Percentiles rank a stretch among this genome's conserved stretches.
Evolutionary conservation across 2,797 vertebrate genomes (phyloP).

Genomic region (Cephalopachus bancanus): DNA sequence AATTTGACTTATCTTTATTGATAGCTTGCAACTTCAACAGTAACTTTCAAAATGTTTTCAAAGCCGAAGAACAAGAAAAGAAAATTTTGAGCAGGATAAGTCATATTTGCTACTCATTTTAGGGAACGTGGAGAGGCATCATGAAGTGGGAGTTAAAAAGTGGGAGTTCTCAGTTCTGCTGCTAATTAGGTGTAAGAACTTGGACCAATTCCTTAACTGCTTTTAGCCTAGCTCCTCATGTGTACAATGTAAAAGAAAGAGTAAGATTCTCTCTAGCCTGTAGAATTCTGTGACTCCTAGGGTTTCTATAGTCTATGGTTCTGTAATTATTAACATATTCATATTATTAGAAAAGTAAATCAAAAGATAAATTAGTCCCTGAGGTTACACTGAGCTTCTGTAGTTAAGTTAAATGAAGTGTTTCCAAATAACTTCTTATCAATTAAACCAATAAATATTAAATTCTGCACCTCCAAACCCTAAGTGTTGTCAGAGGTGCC

Average conservation of each 20-base stretch:
- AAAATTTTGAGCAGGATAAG: not conserved
- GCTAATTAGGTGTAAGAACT: not conserved
- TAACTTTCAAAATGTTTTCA: constrained; percentile 58
- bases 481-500: not conserved
- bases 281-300: not conserved
- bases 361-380: constrained; percentile 23
- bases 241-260: not conserved
- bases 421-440: constrained; percentile 34
- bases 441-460: constrained; percentile 5
- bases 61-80: constrained; percentile 36
- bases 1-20: not conserved
- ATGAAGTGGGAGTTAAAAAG: not conserved
- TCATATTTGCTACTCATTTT: not conserved
- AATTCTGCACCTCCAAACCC: not conserved
- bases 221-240: not conserved
- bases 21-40: not conserved
- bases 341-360: constrained; percentile 48
- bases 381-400: not conserved
- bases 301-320: not conserved
- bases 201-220: not conserved
- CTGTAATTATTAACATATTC: constrained; percentile 21
- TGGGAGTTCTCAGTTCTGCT: not conserved
- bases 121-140: not conserved
- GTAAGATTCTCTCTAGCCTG: not conserved
- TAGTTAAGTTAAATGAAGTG: constrained; percentile 17